A percentile compares a stretch with the other conserved stretches of the same genome.
These are phyloP conservation scores for Hyles euphorbiae DNA, from an alignment of 1,140 invertebrate genomes.

Conservation along the genomic window DNA sequence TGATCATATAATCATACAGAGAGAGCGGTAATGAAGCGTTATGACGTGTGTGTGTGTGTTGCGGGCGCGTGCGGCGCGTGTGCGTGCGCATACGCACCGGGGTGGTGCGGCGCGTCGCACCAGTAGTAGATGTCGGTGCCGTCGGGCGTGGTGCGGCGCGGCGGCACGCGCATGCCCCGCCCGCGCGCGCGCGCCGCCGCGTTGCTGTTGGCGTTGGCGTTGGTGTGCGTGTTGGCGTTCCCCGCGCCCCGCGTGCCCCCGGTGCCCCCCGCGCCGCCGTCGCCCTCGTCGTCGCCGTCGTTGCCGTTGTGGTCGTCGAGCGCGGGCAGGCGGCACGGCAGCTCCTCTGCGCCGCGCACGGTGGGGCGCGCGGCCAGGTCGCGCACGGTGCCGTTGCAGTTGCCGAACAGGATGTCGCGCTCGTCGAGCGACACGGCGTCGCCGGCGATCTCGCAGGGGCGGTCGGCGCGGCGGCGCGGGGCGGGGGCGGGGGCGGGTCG, in stretches of 20 bases:
- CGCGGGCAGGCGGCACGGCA: constrained; percentile 68
- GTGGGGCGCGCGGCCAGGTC: constrained; percentile 79
- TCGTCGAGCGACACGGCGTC: constrained; percentile 69
- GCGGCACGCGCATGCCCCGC: constrained; percentile 72
- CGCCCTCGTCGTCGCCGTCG: constrained; percentile 12
- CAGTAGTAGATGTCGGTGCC: constrained; percentile 89
- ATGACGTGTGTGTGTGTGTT: neutral
- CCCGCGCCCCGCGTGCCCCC: constrained; percentile 74
- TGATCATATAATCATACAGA: too few relatives aligned
- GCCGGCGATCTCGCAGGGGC: constrained; percentile 77
- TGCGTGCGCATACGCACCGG: neutral
- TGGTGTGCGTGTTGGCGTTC: constrained; percentile 50
- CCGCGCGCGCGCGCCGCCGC: constrained; percentile 41
- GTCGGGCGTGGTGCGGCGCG: constrained; percentile 85
- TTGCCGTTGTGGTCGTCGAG: constrained; percentile 21
- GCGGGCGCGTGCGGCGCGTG: neutral
- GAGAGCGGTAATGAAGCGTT: neutral
- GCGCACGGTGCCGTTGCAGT: constrained; percentile 38
- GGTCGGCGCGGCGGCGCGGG: constrained; percentile 75
- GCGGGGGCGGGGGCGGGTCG: constrained; percentile 12
- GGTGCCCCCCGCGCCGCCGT: constrained; percentile 76
- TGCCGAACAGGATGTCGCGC: neutral
- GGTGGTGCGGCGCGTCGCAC: constrained; percentile 80
- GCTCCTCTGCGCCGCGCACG: constrained; percentile 82
- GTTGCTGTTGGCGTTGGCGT: constrained; percentile 81